Evolutionary conservation across 2,888 invertebrate species (phyloP).

Genomic region (Lagria hirta): DNA sequence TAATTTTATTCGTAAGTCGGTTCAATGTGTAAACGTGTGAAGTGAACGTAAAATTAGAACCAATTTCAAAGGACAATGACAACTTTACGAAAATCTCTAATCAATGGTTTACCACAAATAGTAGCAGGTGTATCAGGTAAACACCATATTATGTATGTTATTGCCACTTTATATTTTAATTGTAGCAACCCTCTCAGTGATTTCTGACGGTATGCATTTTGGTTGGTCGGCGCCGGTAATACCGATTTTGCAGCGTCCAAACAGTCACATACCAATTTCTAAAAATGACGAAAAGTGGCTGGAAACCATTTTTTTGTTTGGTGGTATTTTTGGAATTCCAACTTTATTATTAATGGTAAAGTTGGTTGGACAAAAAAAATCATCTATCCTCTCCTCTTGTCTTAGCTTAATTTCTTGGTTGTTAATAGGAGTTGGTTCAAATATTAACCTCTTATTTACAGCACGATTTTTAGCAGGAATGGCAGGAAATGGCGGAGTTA

Average conservation of each 20-base stretch:
- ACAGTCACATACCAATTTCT: constrained; percentile 44
- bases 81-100: no score
- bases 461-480: constrained; percentile 12
- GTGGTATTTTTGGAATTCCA: constrained; percentile 28
- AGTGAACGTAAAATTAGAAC: no score
- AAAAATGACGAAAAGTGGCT: constrained; percentile 27
- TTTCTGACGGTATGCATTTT: constrained; percentile 43
- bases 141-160: no score
- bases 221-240: constrained; percentile 54
- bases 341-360: constrained; percentile 32
- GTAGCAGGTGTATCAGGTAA: no score
- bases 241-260: constrained; percentile 44
- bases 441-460: constrained; percentile 14
- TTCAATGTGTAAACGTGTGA: no score
- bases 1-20: no score
- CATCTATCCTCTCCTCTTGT: constrained; percentile 24
- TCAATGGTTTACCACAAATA: no score
- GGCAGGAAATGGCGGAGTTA: constrained; percentile 40
- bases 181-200: constrained; percentile 12
- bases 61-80: no score
- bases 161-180: no score
- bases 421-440: constrained; percentile 21
- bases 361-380: constrained; percentile 32
- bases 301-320: constrained; percentile 22
- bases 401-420: constrained; percentile 28